Conservation (phyloP, 2,888 invertebrate genomes). For the Anthrax anthrax region DNA sequence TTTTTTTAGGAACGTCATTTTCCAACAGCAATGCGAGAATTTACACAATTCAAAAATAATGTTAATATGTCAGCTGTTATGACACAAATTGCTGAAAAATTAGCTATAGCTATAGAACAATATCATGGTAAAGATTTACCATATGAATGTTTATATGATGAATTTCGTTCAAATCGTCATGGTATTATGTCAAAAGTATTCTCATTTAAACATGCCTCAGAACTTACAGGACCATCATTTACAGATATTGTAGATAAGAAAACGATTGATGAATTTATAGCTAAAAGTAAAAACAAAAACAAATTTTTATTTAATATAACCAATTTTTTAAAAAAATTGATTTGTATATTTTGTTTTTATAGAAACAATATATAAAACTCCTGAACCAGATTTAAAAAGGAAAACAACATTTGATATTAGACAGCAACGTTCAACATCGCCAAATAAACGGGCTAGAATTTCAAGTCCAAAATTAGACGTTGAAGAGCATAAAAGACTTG, state of each 20-base stretch:
- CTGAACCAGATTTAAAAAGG: constrained; percentile 11
- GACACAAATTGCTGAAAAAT: constrained; percentile 38
- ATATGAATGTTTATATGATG: constrained; percentile 49
- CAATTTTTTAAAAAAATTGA: too few relatives aligned
- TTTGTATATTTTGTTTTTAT: background rate
- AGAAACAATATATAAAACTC: constrained; percentile 8
- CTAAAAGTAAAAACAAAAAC: constrained; percentile 12
- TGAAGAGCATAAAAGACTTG: constrained; percentile 26
- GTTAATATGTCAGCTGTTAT: constrained; percentile 39
- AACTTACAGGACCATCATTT: constrained; percentile 42
- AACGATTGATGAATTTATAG: constrained; percentile 24
- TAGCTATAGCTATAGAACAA: constrained; percentile 55
- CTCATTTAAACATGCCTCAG: constrained; percentile 53
- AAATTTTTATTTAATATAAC: too few relatives aligned
- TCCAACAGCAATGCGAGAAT: constrained; percentile 41
- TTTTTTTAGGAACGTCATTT: constrained; percentile 29
- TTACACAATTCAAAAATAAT: constrained; percentile 46
- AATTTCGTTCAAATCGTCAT: constrained; percentile 48
- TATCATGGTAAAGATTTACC: constrained; percentile 58
- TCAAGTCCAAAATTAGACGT: constrained; percentile 18
- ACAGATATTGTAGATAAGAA: constrained; percentile 36
- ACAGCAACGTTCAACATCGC: background rate
- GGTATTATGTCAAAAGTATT: constrained; percentile 48
- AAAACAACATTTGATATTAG: constrained; percentile 15
- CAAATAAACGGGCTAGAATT: background rate